phyloP scores from a whole-genome alignment of 2,888 invertebrate genomes.

The Eueremaeus valkanovi region DNA sequence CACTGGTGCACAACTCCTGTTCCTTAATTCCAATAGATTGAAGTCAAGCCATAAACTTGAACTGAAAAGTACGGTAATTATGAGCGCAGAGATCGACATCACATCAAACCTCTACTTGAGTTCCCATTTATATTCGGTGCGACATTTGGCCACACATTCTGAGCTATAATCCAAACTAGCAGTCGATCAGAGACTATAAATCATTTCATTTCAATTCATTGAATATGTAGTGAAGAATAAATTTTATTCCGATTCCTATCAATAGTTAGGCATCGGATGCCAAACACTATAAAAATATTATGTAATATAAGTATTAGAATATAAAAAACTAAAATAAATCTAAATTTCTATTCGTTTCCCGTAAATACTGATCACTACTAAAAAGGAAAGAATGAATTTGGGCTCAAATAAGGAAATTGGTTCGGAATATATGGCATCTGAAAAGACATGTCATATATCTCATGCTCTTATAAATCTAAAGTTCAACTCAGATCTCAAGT shows the following conservation, averaged over 20 bases:
- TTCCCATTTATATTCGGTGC: constrained; percentile 7
- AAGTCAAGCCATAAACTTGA: constrained; percentile 6
- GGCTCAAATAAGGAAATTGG: not conserved
- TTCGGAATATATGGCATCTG: not conserved
- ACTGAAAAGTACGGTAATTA: constrained; percentile 20
- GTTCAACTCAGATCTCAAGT: not conserved
- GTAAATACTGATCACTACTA: constrained; percentile 4
- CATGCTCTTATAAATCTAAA: not conserved
- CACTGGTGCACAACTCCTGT: no score
- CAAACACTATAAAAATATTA: not conserved
- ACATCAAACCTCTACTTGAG: constrained; percentile 21
- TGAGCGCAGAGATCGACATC: constrained; percentile 17
- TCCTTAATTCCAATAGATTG: constrained; percentile 20
- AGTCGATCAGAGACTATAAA: constrained; percentile 11
- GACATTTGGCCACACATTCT: constrained; percentile 3
- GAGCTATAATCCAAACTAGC: not conserved
- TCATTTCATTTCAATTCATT: constrained; percentile 21
- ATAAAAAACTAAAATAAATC: constrained; percentile 14
- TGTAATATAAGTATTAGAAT: not conserved
- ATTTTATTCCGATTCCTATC: not conserved
- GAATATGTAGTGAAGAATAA: not conserved
- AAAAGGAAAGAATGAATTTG: not conserved
- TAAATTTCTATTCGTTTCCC: not conserved
- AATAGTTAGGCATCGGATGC: not conserved
- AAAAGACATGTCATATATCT: not conserved